Evolutionary conservation across 1,140 invertebrate species (phyloP).

Genomic region (Drosophila triauraria): DNA sequence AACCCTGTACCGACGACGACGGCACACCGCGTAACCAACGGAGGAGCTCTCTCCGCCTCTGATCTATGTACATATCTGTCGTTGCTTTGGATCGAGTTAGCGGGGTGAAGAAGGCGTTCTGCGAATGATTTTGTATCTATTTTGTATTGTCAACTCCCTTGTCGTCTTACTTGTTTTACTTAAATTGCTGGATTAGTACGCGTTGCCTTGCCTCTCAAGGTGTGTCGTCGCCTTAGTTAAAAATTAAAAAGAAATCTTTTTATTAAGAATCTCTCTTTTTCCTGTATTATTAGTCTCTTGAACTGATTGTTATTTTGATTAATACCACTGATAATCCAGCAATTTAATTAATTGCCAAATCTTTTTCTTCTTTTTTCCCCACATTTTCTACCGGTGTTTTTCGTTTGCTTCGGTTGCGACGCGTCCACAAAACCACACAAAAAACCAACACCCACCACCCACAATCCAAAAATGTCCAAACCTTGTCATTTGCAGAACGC

Average conservation of each 20-base stretch:
- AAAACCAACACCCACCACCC: constrained; percentile 26
- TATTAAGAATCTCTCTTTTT: constrained; percentile 10
- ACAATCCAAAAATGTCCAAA: constrained; percentile 40
- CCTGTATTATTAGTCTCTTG: constrained; percentile 37
- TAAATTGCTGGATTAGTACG: constrained; percentile 76
- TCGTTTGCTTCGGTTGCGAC: constrained; percentile 65
- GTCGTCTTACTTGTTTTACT: constrained; percentile 21
- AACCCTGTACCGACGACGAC: constrained; percentile 57
- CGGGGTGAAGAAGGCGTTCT: constrained; percentile 52
- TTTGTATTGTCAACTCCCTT: constrained; percentile 5
- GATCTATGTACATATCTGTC: constrained; percentile 12
- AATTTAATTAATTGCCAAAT: constrained; percentile 81
- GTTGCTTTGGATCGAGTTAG: constrained; percentile 28
- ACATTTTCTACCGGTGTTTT: constrained; percentile 52
- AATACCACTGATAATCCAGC: constrained; percentile 72
- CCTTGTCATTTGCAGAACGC: constrained; percentile 83
- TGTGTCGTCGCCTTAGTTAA: constrained; percentile 71
- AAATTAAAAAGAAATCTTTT: background rate
- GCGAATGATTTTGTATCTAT: constrained; percentile 53
- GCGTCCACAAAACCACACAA: constrained; percentile 49
- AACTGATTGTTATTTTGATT: constrained; percentile 50
- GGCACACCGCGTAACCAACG: constrained; percentile 54
- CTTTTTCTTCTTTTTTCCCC: constrained; percentile 76
- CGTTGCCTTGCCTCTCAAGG: constrained; percentile 43
- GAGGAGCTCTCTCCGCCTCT: constrained; percentile 5